Evolutionary conservation across 2,797 vertebrate species (phyloP).

Genomic region (Zalophus californianus): DNA sequence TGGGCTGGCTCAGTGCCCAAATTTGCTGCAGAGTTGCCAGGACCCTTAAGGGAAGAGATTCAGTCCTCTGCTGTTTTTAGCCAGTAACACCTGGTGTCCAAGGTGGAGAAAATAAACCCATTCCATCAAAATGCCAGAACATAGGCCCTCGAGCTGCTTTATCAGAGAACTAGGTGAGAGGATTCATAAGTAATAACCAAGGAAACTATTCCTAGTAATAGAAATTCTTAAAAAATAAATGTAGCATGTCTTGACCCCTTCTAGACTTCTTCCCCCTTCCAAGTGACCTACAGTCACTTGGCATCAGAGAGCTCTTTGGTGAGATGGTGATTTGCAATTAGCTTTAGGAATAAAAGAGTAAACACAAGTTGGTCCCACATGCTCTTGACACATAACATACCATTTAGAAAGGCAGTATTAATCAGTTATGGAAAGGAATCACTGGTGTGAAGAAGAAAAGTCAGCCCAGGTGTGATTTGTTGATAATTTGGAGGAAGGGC

Average conservation of each 20-base stretch:
- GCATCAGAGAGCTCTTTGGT: neutral
- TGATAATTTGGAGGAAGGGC: neutral
- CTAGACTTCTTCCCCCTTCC: neutral
- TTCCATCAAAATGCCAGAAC: slow-evolving; percentile 75
- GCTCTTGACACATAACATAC: neutral
- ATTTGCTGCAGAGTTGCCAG: slow-evolving; percentile 24
- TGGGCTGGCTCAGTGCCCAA: neutral
- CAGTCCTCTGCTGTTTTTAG: slow-evolving; percentile 29
- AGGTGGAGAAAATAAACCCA: slow-evolving; percentile 67
- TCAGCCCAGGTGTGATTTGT: neutral
- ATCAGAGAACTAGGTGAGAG: slow-evolving; percentile 25
- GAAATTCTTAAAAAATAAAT: slow-evolving; percentile 5
- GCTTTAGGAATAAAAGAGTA: neutral
- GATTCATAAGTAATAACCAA: slow-evolving; percentile 60
- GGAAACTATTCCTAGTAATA: slow-evolving; percentile 22
- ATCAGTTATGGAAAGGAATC: neutral
- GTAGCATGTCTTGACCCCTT: neutral
- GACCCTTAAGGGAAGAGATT: neutral
- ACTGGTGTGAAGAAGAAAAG: neutral
- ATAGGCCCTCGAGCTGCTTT: slow-evolving; percentile 1
- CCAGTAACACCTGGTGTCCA: slow-evolving; percentile 13
- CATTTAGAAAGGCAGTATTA: neutral
- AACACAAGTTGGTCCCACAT: neutral
- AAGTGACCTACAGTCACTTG: neutral
- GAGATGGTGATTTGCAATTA: neutral